A percentile compares a stretch with the other conserved stretches of the same genome.
phyloP scores from a whole-genome alignment of 2,113 vertebrate genomes.

The Ailurus styani region DNA sequence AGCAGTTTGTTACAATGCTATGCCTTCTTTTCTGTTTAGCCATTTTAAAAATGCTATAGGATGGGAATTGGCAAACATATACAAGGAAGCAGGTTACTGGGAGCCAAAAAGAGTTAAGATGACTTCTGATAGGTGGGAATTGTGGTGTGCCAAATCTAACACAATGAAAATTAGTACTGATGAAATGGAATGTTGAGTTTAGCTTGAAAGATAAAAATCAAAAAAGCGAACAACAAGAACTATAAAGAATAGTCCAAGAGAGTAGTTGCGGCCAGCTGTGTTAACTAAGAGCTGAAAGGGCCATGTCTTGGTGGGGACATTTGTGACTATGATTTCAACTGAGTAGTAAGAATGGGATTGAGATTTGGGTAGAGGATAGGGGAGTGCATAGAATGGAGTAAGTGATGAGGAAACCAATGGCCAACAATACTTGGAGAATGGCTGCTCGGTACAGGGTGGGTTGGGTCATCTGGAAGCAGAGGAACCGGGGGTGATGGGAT shows the following conservation, averaged over 20 bases:
- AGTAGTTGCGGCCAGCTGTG: neutral
- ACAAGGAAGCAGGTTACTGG: neutral
- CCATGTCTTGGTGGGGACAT: neutral
- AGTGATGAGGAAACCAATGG: neutral
- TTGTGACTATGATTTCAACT: neutral
- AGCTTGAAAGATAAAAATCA: neutral
- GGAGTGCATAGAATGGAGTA: neutral
- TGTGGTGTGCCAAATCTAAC: neutral
- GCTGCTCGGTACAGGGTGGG: too few relatives aligned
- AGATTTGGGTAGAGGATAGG: neutral
- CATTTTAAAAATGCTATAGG: neutral
- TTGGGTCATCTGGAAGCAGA: neutral
- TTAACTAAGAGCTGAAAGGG: neutral
- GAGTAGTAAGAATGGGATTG: neutral
- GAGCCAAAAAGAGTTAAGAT: neutral
- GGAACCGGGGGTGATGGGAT: neutral
- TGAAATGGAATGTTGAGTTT: neutral
- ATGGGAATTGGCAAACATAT: neutral
- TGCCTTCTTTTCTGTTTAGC: neutral
- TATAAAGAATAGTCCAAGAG: neutral
- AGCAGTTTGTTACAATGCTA: neutral
- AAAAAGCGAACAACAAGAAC: neutral
- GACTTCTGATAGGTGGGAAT: neutral
- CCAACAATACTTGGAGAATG: neutral
- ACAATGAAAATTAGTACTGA: neutral